These are phyloP conservation scores for Trochalopteron elliotii DNA, from an alignment of 2,113 vertebrate genomes.

Conservation along the genomic window DNA sequence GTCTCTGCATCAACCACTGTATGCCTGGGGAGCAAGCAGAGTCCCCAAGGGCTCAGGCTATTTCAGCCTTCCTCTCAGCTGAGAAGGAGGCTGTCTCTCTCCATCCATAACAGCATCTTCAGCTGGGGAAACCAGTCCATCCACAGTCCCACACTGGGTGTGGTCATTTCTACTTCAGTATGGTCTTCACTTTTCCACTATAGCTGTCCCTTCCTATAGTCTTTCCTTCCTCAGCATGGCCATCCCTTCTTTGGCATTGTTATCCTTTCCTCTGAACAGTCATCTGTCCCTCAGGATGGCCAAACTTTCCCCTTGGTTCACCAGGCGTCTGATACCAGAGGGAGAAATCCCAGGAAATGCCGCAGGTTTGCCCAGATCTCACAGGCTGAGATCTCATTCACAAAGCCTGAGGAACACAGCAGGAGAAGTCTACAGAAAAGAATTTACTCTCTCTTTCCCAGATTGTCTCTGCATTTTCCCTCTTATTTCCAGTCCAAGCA, in stretches of 20 bases:
- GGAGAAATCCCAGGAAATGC: not conserved
- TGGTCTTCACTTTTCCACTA: not conserved
- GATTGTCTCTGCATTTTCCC: not conserved
- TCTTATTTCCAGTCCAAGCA: not conserved
- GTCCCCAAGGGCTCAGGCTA: not conserved
- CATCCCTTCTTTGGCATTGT: not conserved
- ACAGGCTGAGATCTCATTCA: not conserved
- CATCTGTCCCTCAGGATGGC: not conserved
- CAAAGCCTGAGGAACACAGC: not conserved
- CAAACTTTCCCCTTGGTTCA: not conserved
- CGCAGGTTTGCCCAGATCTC: not conserved
- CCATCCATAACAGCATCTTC: not conserved
- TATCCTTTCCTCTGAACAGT: not conserved
- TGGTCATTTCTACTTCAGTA: not conserved
- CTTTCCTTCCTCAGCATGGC: not conserved
- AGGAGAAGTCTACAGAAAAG: not conserved
- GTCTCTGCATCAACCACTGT: not conserved
- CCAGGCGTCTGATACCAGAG: not conserved
- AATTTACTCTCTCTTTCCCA: not conserved
- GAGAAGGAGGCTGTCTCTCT: not conserved
- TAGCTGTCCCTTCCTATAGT: not conserved
- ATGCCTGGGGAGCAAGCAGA: not conserved
- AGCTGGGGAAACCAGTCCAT: not conserved
- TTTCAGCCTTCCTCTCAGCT: not conserved
- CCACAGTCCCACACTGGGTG: not conserved